Base-by-base conservation (phyloP, 2,797 vertebrate genomes). In the Dipus sagitta region DNA sequence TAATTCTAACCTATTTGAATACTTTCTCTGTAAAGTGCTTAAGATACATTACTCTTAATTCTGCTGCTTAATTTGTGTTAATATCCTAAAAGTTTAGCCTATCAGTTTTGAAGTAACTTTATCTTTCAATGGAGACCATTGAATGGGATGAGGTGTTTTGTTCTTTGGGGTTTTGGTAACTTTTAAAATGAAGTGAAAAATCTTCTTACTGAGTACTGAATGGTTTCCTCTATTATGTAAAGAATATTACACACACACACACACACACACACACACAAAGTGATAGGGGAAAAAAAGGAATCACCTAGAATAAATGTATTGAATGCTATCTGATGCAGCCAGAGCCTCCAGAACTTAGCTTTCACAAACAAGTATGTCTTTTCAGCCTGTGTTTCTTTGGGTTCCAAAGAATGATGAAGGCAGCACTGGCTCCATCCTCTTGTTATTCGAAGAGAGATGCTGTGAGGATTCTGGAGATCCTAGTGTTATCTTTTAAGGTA, bases 51-150 rank as follows among this genome's bases (percentile, higher is more conserved):
- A 67, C 88, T 92, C 96, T 96, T 88, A 95, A 98, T 92, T 97
- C 97, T 98, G 98, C 98, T 98, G 97, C 76, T 97, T 96, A 95
- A 95, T 95, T 97, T 94, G 76, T 96, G 94, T 96, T 97, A 95
- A 82, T 97, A 95, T 86, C 96, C 95, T 96, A 96, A 95, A 88
- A 79, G 24, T 87, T 96, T 82, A 88, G 86, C 95, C 91, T 98
- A 91, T 98, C 79, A 85, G 91, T 96, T 97, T 96, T 94, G 92
- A 96, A 96, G 92, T 85, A 97, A 96, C 97, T 98, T 98, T 98
- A 96, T 92, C 96, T 96, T 97, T 90, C 85, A 77, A 2, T 79
- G 75, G 65, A 92, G 68, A 89, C 90, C 65, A 71, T 64, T 90
- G 11, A 90, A 75, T 75, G 90, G 75, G 32, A 47, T 87, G 68